Evolutionary conservation across 2,797 vertebrate species (phyloP), one percentile per base, ranked within the genome.

Genomic region (Hylomyscus alleni): DNA sequence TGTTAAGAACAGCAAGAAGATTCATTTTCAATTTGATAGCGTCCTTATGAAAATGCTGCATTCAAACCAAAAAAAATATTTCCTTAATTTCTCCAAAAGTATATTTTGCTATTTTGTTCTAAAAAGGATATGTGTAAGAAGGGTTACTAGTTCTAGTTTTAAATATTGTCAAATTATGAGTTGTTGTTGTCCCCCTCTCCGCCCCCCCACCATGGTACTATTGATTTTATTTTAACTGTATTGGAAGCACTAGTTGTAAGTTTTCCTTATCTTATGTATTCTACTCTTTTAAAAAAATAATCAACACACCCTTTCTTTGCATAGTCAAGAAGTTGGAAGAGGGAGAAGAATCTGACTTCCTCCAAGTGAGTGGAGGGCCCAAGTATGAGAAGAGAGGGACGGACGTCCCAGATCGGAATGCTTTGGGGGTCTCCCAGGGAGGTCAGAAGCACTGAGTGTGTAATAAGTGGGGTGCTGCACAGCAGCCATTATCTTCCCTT

Each of bases 371-470:
- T 60, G 24, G 54, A 95, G 83, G 37, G 89, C 97, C 97, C 1
- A 3, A 83, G 90, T 95, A 84, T 89, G 96, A 98, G 97, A 93
- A 92, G 72, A 93, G 97, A 92, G 90, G 97, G 73, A 97, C 89
- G 93, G 97, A 97, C 95, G 94, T 92, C 97, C 98, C 97, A 98
- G 98, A 98, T 98, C 98, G 97, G 97, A 98, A 98, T 98, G 98
- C 98, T 98, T 98, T 98, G 69, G 81, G 62, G 98, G 98, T 99
- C 98, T 98, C 98, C 97, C 98, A 98, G 98, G 99, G 99, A 99
- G 99, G 99, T 99, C 99, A 99, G 98, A 98, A 95, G 98, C 99
- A 99, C 98, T 98, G 99, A 99, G 98, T 99, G 99, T 99, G 99
- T 99, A 99, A 99, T 99, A 99, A 99, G 99, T 40, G 31, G 98